These are phyloP conservation scores for Sciurus vulgaris DNA, from an alignment of 2,797 vertebrate species.

Conservation along the genomic window DNA sequence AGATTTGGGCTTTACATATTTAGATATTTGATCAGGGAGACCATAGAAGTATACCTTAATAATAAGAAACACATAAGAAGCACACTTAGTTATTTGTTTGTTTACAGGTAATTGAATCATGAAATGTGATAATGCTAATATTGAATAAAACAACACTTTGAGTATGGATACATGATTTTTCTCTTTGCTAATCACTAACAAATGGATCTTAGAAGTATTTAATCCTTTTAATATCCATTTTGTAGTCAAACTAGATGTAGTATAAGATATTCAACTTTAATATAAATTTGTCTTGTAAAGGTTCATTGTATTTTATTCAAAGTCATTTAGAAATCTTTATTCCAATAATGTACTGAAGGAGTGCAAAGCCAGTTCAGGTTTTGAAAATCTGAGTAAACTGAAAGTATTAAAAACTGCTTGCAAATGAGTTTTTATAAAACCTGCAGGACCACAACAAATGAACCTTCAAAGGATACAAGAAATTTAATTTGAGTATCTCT, in stretches of 20 bases:
- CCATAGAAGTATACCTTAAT: background rate
- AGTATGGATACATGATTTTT: background rate
- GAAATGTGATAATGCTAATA: background rate
- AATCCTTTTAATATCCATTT: background rate
- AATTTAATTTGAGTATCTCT: background rate
- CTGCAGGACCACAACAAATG: background rate
- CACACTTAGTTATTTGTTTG: background rate
- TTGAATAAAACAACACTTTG: background rate
- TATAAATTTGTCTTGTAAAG: background rate
- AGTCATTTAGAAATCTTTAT: conserved; percentile 7
- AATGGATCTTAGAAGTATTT: background rate
- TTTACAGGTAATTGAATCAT: background rate
- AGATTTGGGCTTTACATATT: background rate
- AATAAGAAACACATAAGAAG: background rate
- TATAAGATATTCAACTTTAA: background rate
- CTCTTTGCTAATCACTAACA: background rate
- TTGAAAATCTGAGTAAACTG: background rate
- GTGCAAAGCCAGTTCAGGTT: background rate
- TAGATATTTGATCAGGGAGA: background rate
- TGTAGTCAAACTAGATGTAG: background rate
- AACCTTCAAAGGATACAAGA: background rate
- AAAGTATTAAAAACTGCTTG: conserved; percentile 19
- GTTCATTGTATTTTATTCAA: background rate
- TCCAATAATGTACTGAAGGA: conserved; percentile 9
- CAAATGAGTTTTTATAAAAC: conserved; percentile 40